Base-by-base conservation (phyloP, 2,888 invertebrate species). In the Ochropleura plecta region DNA sequence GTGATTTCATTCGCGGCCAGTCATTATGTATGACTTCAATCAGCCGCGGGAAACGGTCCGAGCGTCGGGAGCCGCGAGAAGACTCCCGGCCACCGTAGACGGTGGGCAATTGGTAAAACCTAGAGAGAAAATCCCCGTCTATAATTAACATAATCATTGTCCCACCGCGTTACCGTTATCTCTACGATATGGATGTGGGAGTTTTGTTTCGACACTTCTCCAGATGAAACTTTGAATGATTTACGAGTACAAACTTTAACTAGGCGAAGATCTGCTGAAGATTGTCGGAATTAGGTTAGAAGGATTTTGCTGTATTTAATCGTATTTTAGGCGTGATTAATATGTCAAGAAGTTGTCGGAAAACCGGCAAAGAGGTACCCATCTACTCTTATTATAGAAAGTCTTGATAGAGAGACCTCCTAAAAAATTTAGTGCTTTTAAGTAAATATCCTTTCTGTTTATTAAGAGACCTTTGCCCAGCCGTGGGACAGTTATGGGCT, bases 201-300 rank as follows among this genome's bases (percentile, higher is more conserved):
- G 89, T 90, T 91, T 91, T 90, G 90, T 91, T 91, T 90, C 91
- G 92, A 91, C 92, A 91, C 88, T 89, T 90, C 81, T 82, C 70
- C 74, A 85, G 89, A 89, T 90, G 89, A 88, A 91, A 90, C 89
- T 90, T 85, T 81, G 85, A 88, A 83, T 92, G 92, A 93, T 93
- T 91, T 93, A 85, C 87, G 80, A 83, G 83, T 88, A 86, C 78
- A 75, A 64, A 70, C 70, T 83, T 67, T 42, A 72, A 85, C 75
- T 78, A 77, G 73, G 68, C 71, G 42, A 66, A 76, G 79, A 82
- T 82, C 77, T 79, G 76, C 42, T 49, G 48, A 60, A 83, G 70
- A 72, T 72, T 62, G 60, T 3, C 18, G 63, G 40, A 67, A 81
- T 81, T 70, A 55, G 70, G 63, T 48, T 70, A 63, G 12, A 1